Percentiles rank a stretch among this genome's conserved stretches.
phyloP scores from a whole-genome alignment of 2,888 invertebrate genomes.

The Limnephilus auricula region DNA sequence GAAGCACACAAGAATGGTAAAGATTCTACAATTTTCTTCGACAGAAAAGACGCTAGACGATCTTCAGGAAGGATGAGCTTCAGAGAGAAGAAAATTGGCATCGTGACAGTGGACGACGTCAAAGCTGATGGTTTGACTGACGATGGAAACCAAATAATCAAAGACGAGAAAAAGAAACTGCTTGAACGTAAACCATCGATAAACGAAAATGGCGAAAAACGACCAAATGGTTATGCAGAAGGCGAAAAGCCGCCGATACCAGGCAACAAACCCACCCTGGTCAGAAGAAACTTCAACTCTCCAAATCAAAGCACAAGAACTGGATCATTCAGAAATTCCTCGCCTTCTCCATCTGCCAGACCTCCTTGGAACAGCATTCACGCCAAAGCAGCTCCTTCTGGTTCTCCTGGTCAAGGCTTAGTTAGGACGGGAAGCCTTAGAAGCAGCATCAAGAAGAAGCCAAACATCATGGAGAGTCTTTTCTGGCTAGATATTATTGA shows the following conservation, averaged over 20 bases:
- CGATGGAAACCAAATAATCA: slow-evolving; percentile 73
- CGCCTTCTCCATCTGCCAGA: slow-evolving; percentile 71
- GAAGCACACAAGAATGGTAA: slow-evolving; percentile 43
- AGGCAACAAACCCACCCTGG: slow-evolving; percentile 56
- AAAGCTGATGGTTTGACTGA: slow-evolving; percentile 74
- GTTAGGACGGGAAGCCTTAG: slow-evolving; percentile 73
- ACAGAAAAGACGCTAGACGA: slow-evolving; percentile 69
- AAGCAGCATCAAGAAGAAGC: slow-evolving; percentile 73
- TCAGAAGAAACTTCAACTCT: slow-evolving; percentile 53
- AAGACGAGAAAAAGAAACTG: slow-evolving; percentile 73
- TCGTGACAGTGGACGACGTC: slow-evolving; percentile 76
- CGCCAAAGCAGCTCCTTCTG: slow-evolving; percentile 71
- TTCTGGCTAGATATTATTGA: slow-evolving; percentile 79
- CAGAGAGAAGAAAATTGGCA: slow-evolving; percentile 74
- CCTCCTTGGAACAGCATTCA: slow-evolving; percentile 76
- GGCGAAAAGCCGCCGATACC: slow-evolving; percentile 54
- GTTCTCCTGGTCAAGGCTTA: slow-evolving; percentile 67
- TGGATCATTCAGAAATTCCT: slow-evolving; percentile 62
- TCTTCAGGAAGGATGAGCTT: slow-evolving; percentile 73
- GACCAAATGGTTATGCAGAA: slow-evolving; percentile 54
- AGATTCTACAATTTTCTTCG: slow-evolving; percentile 55
- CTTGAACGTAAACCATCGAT: slow-evolving; percentile 70
- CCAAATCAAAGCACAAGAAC: slow-evolving; percentile 56
- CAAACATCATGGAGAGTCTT: slow-evolving; percentile 72
- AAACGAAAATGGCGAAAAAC: slow-evolving; percentile 72